Conservation (phyloP, 2,888 invertebrate genomes). For the Cephus sareptanus region DNA sequence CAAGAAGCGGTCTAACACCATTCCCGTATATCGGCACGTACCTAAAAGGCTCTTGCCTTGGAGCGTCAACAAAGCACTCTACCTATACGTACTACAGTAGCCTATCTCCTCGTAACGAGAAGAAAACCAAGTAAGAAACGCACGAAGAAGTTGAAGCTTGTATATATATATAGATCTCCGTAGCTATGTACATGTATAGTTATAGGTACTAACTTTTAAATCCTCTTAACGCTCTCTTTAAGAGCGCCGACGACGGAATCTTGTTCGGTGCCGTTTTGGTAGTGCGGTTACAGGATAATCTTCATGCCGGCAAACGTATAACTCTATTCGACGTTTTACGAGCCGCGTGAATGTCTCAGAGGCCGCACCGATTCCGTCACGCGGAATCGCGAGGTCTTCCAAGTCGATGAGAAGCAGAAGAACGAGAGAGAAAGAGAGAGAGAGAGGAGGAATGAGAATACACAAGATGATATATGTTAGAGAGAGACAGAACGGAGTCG, state of each 20-base stretch:
- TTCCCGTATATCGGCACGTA: background rate
- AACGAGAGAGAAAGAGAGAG: background rate
- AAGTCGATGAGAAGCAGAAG: background rate
- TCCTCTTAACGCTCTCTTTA: background rate
- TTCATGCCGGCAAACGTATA: background rate
- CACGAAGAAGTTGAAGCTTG: background rate
- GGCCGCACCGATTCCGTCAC: background rate
- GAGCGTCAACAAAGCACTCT: background rate
- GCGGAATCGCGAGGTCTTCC: background rate
- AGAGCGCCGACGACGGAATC: background rate
- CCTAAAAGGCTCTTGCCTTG: background rate
- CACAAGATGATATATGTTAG: background rate
- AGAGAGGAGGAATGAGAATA: background rate
- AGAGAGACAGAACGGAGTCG: background rate
- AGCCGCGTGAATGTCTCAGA: background rate
- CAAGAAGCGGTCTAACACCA: background rate
- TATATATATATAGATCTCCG: background rate
- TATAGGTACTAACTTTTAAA: background rate
- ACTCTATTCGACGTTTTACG: background rate
- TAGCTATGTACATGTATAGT: background rate
- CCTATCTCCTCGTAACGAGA: background rate
- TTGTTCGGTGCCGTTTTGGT: background rate
- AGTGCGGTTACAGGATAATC: background rate
- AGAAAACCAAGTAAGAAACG: background rate
- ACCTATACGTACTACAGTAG: background rate